phyloP scores from a whole-genome alignment of 1,140 invertebrate species.

The Probaryconus sp. region DNA sequence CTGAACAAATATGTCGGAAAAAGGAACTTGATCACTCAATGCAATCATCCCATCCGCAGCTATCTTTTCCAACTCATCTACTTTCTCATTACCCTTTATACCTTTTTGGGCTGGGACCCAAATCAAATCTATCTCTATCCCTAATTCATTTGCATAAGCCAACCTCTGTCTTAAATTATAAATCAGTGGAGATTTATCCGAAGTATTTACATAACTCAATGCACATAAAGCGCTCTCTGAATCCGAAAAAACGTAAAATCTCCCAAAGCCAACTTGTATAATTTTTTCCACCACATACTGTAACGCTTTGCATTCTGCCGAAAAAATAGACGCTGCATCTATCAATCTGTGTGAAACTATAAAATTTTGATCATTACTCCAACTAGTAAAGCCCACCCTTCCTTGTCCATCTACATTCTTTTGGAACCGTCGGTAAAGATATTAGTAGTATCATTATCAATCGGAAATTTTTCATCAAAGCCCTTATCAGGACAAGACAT shows the following conservation, averaged over 20 bases:
- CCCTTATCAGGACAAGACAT: not conserved
- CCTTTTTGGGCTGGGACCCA: constrained; percentile 11
- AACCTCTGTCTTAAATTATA: constrained; percentile 12
- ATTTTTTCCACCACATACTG: not conserved
- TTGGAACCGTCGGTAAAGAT: constrained; percentile 26
- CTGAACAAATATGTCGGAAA: constrained; percentile 7
- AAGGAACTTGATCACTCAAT: too few species aligned
- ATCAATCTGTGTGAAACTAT: not conserved
- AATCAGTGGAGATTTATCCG: not conserved
- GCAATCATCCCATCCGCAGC: too few species aligned
- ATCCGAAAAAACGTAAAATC: constrained; percentile 10
- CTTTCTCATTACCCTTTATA: constrained; percentile 5
- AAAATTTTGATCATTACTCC: not conserved
- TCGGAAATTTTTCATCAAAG: constrained; percentile 19
- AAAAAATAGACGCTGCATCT: constrained; percentile 11
- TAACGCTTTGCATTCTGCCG: constrained; percentile 5
- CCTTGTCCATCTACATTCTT: not conserved
- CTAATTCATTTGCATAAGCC: not conserved
- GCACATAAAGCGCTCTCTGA: constrained; percentile 6
- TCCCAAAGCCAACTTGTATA: not conserved
- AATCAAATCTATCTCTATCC: not conserved
- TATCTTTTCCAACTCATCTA: too few species aligned
- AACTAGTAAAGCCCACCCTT: constrained; percentile 2
- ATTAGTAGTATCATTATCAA: not conserved
- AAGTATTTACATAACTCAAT: constrained; percentile 7